Percentiles rank a stretch among this genome's conserved stretches.
phyloP scores from a whole-genome alignment of 2,888 invertebrate genomes.

The Danaus chrysippus region DNA sequence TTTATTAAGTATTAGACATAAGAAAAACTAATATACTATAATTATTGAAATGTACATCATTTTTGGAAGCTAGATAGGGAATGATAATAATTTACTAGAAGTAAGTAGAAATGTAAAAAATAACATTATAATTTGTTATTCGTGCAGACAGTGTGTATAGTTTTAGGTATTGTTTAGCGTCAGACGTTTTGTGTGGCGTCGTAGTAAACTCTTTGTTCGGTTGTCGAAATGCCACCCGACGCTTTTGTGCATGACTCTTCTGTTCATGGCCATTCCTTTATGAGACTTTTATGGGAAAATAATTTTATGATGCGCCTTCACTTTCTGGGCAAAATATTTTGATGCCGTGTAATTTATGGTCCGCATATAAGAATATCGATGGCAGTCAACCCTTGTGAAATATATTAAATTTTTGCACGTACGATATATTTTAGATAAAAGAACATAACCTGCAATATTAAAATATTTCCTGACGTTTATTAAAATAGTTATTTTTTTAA shows the following conservation, averaged over 20 bases:
- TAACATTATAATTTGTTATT: neutral
- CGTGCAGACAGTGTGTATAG: conserved; percentile 34
- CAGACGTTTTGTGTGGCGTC: conserved; percentile 37
- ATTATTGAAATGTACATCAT: too few species aligned
- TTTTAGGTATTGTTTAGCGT: conserved; percentile 28
- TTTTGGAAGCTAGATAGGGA: too few species aligned
- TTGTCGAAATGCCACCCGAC: conserved; percentile 47
- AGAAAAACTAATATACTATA: too few species aligned
- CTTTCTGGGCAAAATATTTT: conserved; percentile 22
- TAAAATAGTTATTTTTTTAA: too few species aligned
- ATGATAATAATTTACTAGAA: neutral
- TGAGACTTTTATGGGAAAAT: conserved; percentile 34
- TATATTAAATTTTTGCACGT: conserved; percentile 7
- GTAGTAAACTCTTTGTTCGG: conserved; percentile 49
- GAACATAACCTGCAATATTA: neutral
- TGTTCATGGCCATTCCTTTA: conserved; percentile 36
- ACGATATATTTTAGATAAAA: conserved; percentile 1
- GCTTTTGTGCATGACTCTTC: conserved; percentile 52
- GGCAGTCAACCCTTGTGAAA: conserved; percentile 10
- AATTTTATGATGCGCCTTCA: conserved; percentile 23
- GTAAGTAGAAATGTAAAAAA: neutral
- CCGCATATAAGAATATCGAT: conserved; percentile 13
- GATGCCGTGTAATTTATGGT: conserved; percentile 19
- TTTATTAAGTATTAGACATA: too few species aligned
- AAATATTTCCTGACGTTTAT: neutral